Base-by-base conservation (phyloP, 1,140 invertebrate species). In the Sweltsa coloradensis region DNA sequence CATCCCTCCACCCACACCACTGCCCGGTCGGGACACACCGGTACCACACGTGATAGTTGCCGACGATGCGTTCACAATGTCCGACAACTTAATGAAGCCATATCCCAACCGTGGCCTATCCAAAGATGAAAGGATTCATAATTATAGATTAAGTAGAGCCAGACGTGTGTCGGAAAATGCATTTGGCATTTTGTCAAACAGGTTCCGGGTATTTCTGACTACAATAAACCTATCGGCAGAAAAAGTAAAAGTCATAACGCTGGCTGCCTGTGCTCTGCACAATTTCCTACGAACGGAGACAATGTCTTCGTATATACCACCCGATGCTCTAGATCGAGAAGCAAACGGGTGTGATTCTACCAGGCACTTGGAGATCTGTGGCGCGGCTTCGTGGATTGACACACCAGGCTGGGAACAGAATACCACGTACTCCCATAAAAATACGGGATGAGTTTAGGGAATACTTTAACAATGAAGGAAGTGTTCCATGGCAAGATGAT, bases 21-120 rank as follows among this genome's bases (percentile, higher is more conserved):
- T 55, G 31, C 46, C 49, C 25, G 36, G 52, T 26, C 40, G 37
- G 24, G 47, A 46, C 31, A 45, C 45, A 24, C 43, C 31, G 25
- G n/a, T 56, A 19, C 47, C 53, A 26, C 53, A 56, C 27, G 42
- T 57, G 22, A 34, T 68, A 26, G 49, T 65, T 23, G 42, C 19
- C 5, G 69, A 73, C 60, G 62, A 62, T 45, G 67, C 64, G 29
- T 73, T 71, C 55, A 55, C 61, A 36, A 54, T 70, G 25, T 55
- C 50, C 27, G 18, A 31, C 34, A 60, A 62, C 45, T 47, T 71
- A 40, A 66, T 72, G 65, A 56, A 61, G 45, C 66, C 68, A 41
- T 72, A 62, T 54, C 59, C 61, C 22, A 51, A 57, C 16, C 52
- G 51, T 34, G n/a, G 55, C 22, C 45, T 65, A 26, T 44, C 52